Conservation (phyloP, 2,113 vertebrate species). For the Callorhinus ursinus region DNA sequence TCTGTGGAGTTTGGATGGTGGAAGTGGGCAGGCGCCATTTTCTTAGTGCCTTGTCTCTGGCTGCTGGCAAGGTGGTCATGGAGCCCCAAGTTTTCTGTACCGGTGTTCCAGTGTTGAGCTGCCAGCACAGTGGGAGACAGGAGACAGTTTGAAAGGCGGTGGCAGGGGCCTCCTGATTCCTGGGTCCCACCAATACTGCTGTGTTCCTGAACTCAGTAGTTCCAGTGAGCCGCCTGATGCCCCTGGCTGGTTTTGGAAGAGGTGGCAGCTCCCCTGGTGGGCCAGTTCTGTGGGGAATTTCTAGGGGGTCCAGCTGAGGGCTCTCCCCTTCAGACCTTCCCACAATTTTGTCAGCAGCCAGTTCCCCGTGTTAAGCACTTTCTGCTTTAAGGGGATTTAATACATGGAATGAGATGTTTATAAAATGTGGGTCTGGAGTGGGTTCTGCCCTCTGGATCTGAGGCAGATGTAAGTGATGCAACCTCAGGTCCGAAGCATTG, state of each 20-base stretch:
- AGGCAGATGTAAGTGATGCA: not conserved
- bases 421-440: not conserved
- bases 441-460: not conserved
- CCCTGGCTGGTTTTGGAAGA: not conserved
- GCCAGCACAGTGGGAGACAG: not conserved
- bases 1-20: not conserved
- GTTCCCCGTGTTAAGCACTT: not conserved
- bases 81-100: not conserved
- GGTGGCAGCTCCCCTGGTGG: not conserved
- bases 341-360: not conserved
- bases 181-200: not conserved
- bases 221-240: not conserved
- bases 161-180: too few species aligned
- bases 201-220: not conserved
- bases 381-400: not conserved
- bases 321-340: not conserved
- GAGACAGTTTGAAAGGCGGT: not conserved
- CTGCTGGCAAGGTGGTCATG: not conserved
- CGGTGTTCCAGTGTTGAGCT: not conserved
- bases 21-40: not conserved
- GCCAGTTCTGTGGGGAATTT: not conserved
- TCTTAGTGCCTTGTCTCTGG: not conserved
- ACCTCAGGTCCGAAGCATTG: not conserved
- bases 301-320: not conserved
- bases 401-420: not conserved